Evolutionary conservation across 2,797 vertebrate genomes (phyloP), one percentile per base, ranked within the genome.

Genomic region (Salarias fasciatus): DNA sequence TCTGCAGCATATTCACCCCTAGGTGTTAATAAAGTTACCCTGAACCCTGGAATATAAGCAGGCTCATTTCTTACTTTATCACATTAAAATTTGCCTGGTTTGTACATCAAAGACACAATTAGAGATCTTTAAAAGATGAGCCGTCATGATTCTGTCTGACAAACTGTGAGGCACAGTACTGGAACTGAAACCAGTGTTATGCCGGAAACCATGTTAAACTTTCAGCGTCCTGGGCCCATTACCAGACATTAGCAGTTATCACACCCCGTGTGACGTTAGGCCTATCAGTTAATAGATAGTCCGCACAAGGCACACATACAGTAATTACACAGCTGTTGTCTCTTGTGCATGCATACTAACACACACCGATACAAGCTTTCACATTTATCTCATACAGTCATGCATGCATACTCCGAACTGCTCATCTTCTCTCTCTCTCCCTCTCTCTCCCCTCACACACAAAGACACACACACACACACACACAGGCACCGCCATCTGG

Each of bases 401-500:
- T 68, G 45, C 63, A 74, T 30, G 28, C 67, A 60, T 74, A 56
- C 67, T 49, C 73, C 73, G 41, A 55, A 53, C 36, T 14, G 36
- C 74, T 80, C 75, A 67, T 84, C 75, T 69, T 82, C 76, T 77
- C 75, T 74, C 46, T 67, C 64, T 58, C 68, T 53, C 42, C 49
- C 53, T 38, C 55, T 65, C 58, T 57, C 30, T 31, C 45, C 55
- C 54, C 63, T 63, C 52, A 60, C 74, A 61, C 63, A 49, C 63
- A 62, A 66, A 55, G 55, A 61, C 68, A 50, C 62, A 58, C 65
- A 54, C 54, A 63, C 67, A 63, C 67, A 58, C 36, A 38, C 36
- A 10, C 36, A 38, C 36, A 11, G 7, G 10, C 36, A 6, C 36
- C 70, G 84, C 91, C 92, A 93, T 92, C 92, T 94, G 91, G 90